These are phyloP conservation scores for Bembecia ichneumoniformis DNA, from an alignment of 2,888 invertebrate genomes.

Conservation along the genomic window DNA sequence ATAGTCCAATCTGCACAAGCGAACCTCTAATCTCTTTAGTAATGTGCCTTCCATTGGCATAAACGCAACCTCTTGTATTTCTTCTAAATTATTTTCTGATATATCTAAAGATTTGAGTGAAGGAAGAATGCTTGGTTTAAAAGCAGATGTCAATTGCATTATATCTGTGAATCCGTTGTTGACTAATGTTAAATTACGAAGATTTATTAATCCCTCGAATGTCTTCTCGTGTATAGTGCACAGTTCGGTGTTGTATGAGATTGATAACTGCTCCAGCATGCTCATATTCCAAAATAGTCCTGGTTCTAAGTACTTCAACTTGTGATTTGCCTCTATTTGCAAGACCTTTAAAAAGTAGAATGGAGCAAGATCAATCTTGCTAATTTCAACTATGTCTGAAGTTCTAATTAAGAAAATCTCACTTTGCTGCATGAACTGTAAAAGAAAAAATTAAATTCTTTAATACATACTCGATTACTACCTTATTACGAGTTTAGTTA, in stretches of 20 bases:
- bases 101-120: slow-evolving; percentile 56
- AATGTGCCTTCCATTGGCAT: slow-evolving; percentile 49
- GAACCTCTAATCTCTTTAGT: slow-evolving; percentile 57
- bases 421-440: slow-evolving; percentile 45
- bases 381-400: slow-evolving; percentile 55
- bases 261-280: slow-evolving; percentile 61
- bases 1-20: slow-evolving; percentile 65
- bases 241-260: slow-evolving; percentile 68
- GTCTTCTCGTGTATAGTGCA: slow-evolving; percentile 45
- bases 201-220: slow-evolving; percentile 65
- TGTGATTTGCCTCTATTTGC: slow-evolving; percentile 69
- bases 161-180: slow-evolving; percentile 70
- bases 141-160: slow-evolving; percentile 47
- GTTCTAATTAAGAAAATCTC: slow-evolving; percentile 59
- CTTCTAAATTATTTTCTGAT: slow-evolving; percentile 66
- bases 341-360: slow-evolving; percentile 48
- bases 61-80: slow-evolving; percentile 56
- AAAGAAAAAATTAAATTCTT: slow-evolving; percentile 11
- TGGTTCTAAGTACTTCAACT: slow-evolving; percentile 56
- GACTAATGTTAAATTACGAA: slow-evolving; percentile 61
- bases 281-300: slow-evolving; percentile 62
- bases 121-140: slow-evolving; percentile 54
- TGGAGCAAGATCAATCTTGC: slow-evolving; percentile 48
- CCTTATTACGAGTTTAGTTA: no score
- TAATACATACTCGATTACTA: neutral